phyloP scores from a whole-genome alignment of 1,140 invertebrate genomes.

The Drosophila eugracilis region DNA sequence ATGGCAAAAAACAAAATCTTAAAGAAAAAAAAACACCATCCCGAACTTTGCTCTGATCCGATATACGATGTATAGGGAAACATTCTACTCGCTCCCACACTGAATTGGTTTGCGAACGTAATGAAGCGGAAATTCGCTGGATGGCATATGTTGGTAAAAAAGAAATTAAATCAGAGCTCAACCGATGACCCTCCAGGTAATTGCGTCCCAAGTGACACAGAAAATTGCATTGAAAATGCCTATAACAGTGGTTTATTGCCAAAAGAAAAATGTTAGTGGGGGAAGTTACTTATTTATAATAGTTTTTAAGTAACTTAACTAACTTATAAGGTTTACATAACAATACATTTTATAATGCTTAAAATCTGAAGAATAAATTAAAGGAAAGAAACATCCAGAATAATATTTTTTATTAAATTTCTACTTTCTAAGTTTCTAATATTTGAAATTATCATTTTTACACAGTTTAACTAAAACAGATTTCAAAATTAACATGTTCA shows the following conservation, averaged over 20 bases:
- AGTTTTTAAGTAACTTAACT: too few species aligned
- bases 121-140: conserved; percentile 47
- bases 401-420: too few species aligned
- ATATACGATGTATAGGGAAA: not conserved
- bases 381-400: too few species aligned
- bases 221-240: not conserved
- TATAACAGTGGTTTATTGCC: not conserved
- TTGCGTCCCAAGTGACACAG: not conserved
- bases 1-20: conserved; percentile 35
- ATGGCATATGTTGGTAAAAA: conserved; percentile 34
- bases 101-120: conserved; percentile 33
- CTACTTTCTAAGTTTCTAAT: too few species aligned
- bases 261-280: too few species aligned
- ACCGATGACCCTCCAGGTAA: conserved; percentile 14
- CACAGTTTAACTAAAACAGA: too few species aligned
- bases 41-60: conserved; percentile 27
- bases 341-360: too few species aligned
- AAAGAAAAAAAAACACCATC: conserved; percentile 7
- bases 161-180: conserved; percentile 23
- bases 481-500: too few species aligned
- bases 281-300: too few species aligned
- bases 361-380: too few species aligned
- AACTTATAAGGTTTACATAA: too few species aligned
- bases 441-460: too few species aligned
- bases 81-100: not conserved